A percentile compares a stretch with the other conserved stretches of the same genome.
Evolutionary conservation across 2,797 vertebrate genomes (phyloP).

Genomic region (Bradypodion pumilum): DNA sequence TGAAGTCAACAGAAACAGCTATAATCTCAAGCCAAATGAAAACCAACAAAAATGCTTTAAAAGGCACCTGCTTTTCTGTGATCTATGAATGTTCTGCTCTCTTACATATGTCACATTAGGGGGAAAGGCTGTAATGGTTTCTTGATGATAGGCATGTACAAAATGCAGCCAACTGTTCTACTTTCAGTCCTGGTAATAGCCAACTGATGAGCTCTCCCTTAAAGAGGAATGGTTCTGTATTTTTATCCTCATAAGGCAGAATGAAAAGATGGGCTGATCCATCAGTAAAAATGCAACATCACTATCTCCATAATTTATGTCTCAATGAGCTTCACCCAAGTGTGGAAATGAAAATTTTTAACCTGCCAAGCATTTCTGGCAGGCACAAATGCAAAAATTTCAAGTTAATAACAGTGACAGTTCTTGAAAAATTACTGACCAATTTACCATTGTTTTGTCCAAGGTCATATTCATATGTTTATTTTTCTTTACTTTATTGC

Average conservation of each 20-base stretch:
- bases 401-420: constrained; percentile 83
- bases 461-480: constrained; percentile 84
- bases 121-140: neutral
- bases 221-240: constrained; percentile 26
- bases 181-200: neutral
- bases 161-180: neutral
- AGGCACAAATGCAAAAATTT: constrained; percentile 87
- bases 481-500: constrained; percentile 77
- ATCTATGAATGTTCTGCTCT: neutral
- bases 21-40: neutral
- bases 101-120: neutral
- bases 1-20: neutral
- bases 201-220: constrained; percentile 21
- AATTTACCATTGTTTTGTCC: constrained; percentile 83
- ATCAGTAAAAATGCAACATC: constrained; percentile 79
- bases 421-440: constrained; percentile 79
- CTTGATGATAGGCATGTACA: neutral
- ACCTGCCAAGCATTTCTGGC: constrained; percentile 87
- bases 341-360: constrained; percentile 89
- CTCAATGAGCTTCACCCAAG: constrained; percentile 83
- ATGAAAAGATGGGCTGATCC: constrained; percentile 70
- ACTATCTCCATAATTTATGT: constrained; percentile 85
- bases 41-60: neutral
- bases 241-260: constrained; percentile 53
- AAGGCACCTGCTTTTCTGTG: neutral